phyloP scores from a whole-genome alignment of 2,888 invertebrate species.

The Parnassius orleans region DNA sequence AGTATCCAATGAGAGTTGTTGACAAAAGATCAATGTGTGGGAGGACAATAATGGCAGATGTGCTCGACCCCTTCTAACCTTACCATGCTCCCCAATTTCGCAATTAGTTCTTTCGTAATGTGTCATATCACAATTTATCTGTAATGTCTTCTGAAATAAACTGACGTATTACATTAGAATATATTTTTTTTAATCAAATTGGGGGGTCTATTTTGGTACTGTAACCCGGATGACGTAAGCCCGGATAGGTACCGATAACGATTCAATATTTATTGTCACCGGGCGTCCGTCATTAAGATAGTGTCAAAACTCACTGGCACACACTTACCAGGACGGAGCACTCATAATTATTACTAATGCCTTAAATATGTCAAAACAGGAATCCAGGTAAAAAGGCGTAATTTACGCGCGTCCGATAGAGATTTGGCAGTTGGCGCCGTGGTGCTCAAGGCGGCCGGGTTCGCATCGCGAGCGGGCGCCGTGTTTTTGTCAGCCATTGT shows the following conservation, averaged over 20 bases:
- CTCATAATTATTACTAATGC: constrained; percentile 82
- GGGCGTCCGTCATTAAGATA: constrained; percentile 79
- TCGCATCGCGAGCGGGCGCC: constrained; percentile 72
- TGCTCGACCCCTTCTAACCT: constrained; percentile 62
- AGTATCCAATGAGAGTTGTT: constrained; percentile 66
- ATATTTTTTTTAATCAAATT: constrained; percentile 45
- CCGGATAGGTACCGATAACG: constrained; percentile 73
- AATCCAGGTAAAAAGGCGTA: constrained; percentile 81
- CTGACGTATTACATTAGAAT: constrained; percentile 32
- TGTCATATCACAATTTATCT: constrained; percentile 33
- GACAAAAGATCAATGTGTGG: constrained; percentile 60
- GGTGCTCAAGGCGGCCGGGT: constrained; percentile 48
- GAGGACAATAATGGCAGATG: constrained; percentile 75
- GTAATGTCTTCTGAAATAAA: constrained; percentile 31
- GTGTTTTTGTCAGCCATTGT: constrained; percentile 79
- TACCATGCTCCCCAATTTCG: constrained; percentile 53
- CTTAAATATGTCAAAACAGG: constrained; percentile 82
- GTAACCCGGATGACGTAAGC: constrained; percentile 62
- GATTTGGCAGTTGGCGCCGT: constrained; percentile 81
- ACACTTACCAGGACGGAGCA: constrained; percentile 68
- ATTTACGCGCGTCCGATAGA: constrained; percentile 80
- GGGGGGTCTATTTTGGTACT: constrained; percentile 73
- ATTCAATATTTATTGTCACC: constrained; percentile 79
- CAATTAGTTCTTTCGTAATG: constrained; percentile 57
- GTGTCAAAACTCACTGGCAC: constrained; percentile 77